Conservation (phyloP, 2,797 vertebrate genomes). For the Anisognathus igniventris region DNA sequence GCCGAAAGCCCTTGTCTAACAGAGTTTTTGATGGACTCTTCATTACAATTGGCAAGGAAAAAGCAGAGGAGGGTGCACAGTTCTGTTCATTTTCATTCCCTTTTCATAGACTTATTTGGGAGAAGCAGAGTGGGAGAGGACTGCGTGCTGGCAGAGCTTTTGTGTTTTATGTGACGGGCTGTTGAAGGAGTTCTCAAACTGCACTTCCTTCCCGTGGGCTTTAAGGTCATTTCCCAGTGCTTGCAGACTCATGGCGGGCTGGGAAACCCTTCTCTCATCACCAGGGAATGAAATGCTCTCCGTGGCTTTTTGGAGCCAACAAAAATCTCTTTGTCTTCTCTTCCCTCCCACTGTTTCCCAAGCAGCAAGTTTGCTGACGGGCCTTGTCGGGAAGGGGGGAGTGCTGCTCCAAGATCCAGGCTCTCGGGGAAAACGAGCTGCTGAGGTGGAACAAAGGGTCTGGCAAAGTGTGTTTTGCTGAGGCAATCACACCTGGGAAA, state of each 20-base stretch:
- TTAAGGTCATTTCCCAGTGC: neutral
- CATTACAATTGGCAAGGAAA: neutral
- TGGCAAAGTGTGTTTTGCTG: neutral
- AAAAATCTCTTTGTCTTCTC: neutral
- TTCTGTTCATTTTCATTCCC: neutral
- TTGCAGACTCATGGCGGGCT: accelerated
- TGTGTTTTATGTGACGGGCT: neutral
- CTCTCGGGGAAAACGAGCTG: accelerated
- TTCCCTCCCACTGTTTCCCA: neutral
- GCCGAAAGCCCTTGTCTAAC: neutral
- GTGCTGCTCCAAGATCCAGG: neutral
- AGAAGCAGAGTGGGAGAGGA: neutral
- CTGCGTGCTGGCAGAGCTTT: neutral
- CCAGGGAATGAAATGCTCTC: neutral
- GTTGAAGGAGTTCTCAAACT: neutral
- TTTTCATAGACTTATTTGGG: neutral
- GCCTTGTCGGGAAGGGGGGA: neutral
- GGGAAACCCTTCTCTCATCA: neutral
- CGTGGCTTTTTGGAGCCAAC: neutral
- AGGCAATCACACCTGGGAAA: neutral
- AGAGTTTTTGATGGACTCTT: neutral
- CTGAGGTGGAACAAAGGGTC: neutral
- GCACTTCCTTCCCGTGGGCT: neutral
- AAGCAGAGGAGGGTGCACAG: neutral
- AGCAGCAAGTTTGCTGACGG: neutral